A percentile compares a stretch with the other conserved stretches of the same genome.
Evolutionary conservation across 1,140 invertebrate genomes (phyloP).

Genomic region (Meloidogyne hapla): DNA sequence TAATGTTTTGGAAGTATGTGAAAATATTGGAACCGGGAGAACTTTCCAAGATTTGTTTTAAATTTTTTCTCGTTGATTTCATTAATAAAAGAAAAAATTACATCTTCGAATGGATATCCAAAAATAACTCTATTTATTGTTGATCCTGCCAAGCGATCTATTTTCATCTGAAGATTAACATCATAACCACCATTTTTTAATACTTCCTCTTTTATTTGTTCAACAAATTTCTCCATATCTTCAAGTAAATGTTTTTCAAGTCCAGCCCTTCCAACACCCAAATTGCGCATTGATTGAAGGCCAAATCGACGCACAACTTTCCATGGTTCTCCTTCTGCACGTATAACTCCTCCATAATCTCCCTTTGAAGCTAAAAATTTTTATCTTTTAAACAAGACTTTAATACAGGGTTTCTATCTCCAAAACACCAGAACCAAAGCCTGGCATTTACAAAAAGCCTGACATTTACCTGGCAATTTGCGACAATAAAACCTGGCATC

Average conservation of each 20-base stretch:
- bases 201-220: background rate
- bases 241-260: slow-evolving; percentile 24
- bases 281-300: slow-evolving; percentile 13
- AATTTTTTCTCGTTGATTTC: too few relatives aligned
- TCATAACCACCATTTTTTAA: background rate
- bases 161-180: background rate
- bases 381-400: background rate
- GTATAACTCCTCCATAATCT: background rate
- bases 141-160: background rate
- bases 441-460: too few relatives aligned
- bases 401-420: too few relatives aligned
- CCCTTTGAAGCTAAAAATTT: background rate
- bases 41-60: too few relatives aligned
- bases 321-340: slow-evolving; percentile 1
- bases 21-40: too few relatives aligned
- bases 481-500: too few relatives aligned
- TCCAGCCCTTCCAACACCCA: slow-evolving; percentile 26
- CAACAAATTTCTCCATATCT: background rate
- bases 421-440: too few relatives aligned
- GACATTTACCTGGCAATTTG: too few relatives aligned
- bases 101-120: slow-evolving; percentile 3
- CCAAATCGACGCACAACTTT: slow-evolving; percentile 13
- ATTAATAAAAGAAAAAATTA: background rate
- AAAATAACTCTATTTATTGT: background rate
- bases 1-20: too few relatives aligned